These are phyloP conservation scores for Ormyrus rosae DNA, from an alignment of 2,888 invertebrate genomes.

Conservation along the genomic window DNA sequence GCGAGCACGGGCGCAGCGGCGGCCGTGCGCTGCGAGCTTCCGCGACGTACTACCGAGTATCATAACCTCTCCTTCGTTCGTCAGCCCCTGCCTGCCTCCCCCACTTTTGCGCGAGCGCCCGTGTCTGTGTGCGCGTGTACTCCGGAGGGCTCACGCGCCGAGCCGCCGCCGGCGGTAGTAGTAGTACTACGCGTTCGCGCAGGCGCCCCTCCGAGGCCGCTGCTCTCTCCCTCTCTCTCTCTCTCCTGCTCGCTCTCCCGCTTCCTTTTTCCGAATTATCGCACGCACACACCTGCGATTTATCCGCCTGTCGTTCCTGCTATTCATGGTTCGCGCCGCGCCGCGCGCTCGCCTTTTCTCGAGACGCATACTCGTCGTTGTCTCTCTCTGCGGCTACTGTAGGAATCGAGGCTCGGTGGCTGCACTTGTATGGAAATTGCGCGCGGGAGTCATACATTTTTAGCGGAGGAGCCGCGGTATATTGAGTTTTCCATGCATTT, in stretches of 20 bases:
- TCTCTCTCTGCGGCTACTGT: neutral
- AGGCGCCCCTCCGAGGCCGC: no score
- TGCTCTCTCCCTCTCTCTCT: constrained; percentile 8
- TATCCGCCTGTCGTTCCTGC: neutral
- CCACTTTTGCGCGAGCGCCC: constrained; percentile 18
- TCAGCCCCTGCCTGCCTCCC: constrained; percentile 33
- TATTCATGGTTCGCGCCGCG: neutral
- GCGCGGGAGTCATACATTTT: no score
- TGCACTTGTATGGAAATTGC: no score
- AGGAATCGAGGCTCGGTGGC: no score
- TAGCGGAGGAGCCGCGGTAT: no score
- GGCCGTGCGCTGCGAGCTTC: constrained; percentile 65
- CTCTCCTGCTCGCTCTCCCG: neutral
- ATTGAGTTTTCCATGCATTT: no score
- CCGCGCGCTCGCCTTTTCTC: neutral
- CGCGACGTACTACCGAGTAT: constrained; percentile 64
- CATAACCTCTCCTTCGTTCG: constrained; percentile 32
- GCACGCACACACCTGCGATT: neutral
- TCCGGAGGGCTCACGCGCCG: no score
- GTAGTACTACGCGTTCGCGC: no score
- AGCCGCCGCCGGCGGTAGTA: no score
- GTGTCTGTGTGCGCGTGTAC: no score
- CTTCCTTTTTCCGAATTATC: neutral
- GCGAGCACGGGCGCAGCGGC: no score
- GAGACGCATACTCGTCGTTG: neutral